Base-by-base conservation (phyloP, 1,140 invertebrate species). In the Bradynema listronoti region DNA sequence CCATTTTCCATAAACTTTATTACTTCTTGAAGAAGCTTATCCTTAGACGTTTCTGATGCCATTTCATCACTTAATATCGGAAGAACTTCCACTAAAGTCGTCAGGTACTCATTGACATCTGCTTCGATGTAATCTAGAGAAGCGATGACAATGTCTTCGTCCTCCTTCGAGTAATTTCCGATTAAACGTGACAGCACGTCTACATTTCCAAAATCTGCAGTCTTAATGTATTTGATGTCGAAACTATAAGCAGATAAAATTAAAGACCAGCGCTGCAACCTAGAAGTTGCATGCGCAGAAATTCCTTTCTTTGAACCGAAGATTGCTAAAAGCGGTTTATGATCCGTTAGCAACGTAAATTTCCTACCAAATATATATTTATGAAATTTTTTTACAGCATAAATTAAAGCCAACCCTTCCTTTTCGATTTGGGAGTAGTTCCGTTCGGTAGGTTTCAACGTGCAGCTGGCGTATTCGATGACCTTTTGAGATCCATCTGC, bases 391-490 rank as follows among this genome's bases (percentile, higher is more conserved):
- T 55, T 53, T 25, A 55, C 53, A 16, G 53, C 53, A 53, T 22
- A 55, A 9, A 55, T 14, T 59, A 55, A 55, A n/a, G 22, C 53
- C 30, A 55, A 55, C 3, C 53, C 53, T 75, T 85, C 83, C 65
- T 79, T 82, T 32, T 85, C 81, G 27, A 83, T 80, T 58, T 81
- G 79, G 7, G 77, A 58, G 50, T 84, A 83, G 51, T 79, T 82
- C 64, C 72, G 63, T 65, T 84, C 79, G 4, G 80, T 65, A 30
- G 67, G 41, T n/a, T 67, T 71, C 32, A 84, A 66, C 0, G 75
- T 74, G 46, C 78, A 63, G 7, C 82, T 83, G 11, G 75, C 80
- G 69, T 70, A 65, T 34, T 51, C 53, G 25, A 83, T 77, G 2
- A 81, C 80, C 60, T 62, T 60, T 65, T 82, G 79, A 1, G 34